phyloP scores from a whole-genome alignment of 2,113 vertebrate genomes.

The Ginglymostoma cirratum region DNA sequence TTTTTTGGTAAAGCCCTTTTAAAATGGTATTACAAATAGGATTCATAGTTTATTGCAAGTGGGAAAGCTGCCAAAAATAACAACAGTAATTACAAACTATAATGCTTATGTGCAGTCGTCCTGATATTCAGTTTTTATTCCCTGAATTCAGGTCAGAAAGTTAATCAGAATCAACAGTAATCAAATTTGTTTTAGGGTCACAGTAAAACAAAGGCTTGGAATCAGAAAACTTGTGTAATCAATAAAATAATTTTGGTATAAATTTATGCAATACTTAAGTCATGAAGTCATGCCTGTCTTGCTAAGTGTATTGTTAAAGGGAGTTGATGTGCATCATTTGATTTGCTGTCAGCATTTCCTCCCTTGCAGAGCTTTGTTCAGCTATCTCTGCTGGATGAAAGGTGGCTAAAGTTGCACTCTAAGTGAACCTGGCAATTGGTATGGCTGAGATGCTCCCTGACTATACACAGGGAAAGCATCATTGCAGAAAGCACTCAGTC shows the following conservation, averaged over 20 bases:
- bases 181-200: not conserved
- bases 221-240: not conserved
- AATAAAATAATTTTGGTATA: not conserved
- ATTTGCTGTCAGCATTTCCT: not conserved
- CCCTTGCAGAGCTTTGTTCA: not conserved
- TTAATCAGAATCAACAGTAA: not conserved
- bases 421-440: not conserved
- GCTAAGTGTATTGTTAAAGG: not conserved
- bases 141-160: conserved; percentile 11
- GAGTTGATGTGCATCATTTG: not conserved
- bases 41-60: not conserved
- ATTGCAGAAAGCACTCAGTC: not conserved
- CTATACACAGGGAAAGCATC: not conserved
- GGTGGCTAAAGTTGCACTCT: not conserved
- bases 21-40: not conserved
- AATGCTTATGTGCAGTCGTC: not conserved
- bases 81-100: conserved; percentile 26
- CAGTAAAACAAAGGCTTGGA: not conserved
- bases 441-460: not conserved
- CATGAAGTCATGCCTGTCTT: not conserved
- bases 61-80: conserved; percentile 14
- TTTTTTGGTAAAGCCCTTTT: not conserved
- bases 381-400: not conserved
- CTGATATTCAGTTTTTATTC: not conserved
- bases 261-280: not conserved